Base-by-base conservation (phyloP, 1,140 invertebrate species). In the Cydia fagiglandana region DNA sequence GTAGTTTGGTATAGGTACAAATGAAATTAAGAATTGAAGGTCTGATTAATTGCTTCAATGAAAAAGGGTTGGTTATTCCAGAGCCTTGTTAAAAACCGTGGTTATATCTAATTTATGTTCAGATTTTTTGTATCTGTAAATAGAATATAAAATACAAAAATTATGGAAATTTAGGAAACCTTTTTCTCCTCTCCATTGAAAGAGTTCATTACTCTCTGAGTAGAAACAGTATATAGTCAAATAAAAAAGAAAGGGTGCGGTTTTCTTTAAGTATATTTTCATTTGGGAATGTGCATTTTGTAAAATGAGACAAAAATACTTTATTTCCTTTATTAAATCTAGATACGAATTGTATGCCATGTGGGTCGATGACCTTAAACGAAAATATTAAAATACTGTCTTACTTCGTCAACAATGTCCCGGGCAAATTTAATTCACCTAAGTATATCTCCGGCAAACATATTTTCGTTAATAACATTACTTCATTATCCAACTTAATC, bases 401-500 rank as follows among this genome's bases (percentile, higher is more conserved):
- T 20, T 2, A 10, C 20, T 2, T 2, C n/a, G 5, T 24, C 20
- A 0, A 17, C 56, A 61, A 20, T 24, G 56, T 24, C 20, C 56
- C 56, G 56, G 56, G 17, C 5, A 20, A 24, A 12, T 61, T 61
- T 9, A 61, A 24, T 61, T 61, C 17, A 4, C 53, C 20, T 12
- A n/a, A n/a, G n/a, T n/a, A 61, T 24, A 61, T 61, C 56, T 24
- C 56, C n/a, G 28, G n/a, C 28, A 68, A 34, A 38, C n/a, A 38
- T 38, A 13, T 38, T 6, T 34, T 70, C 34, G 66, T 10, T 70
- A 70, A 70, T 70, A 70, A 41, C 0, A 38, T 70, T 45, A 70
- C 66, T n/a, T 7, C 9, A 70, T 70, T 70, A 70, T 70, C 66
- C 28, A 45, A 70, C 15, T 70, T 70, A 70, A 41, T 45, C 34